Percentiles rank a stretch among this genome's conserved stretches.
Conservation (phyloP, 2,797 vertebrate genomes). For the Gastrophryne carolinensis region DNA sequence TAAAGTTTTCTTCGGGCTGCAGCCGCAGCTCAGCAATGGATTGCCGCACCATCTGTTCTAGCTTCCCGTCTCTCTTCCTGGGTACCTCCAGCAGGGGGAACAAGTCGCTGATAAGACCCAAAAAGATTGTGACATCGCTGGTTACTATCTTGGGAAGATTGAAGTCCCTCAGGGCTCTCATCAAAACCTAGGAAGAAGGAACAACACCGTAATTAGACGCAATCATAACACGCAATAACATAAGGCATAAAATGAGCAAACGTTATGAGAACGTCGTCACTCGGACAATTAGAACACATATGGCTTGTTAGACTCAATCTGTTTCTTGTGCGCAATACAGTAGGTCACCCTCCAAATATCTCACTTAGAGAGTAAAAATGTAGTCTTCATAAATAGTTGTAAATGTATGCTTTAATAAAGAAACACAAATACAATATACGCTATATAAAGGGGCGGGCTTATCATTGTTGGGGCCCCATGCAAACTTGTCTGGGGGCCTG, state of each 20-base stretch:
- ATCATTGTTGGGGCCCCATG: too few relatives aligned
- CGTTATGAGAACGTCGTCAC: slow-evolving; percentile 90
- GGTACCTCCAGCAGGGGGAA: slow-evolving; percentile 79
- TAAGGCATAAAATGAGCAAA: slow-evolving; percentile 95
- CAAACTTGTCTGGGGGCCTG: too few relatives aligned
- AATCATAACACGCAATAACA: slow-evolving; percentile 93
- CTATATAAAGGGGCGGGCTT: too few relatives aligned
- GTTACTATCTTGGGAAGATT: slow-evolving; percentile 81
- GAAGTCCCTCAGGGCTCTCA: slow-evolving; percentile 82
- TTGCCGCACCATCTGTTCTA: slow-evolving; percentile 79
- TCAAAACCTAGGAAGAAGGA: slow-evolving; percentile 74
- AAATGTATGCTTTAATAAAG: too few relatives aligned
- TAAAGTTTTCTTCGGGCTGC: slow-evolving; percentile 87
- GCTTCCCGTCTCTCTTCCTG: slow-evolving; percentile 70
- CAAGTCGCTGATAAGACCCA: slow-evolving; percentile 77
- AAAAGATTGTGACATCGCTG: slow-evolving; percentile 77
- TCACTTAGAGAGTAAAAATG: slow-evolving; percentile 67
- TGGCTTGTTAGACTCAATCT: slow-evolving; percentile 99
- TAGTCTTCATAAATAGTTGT: slow-evolving; percentile 58
- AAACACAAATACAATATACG: too few relatives aligned
- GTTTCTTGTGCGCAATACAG: slow-evolving; percentile 70
- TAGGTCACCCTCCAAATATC: slow-evolving; percentile 61
- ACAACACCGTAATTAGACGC: slow-evolving; percentile 69
- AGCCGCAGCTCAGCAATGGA: slow-evolving; percentile 74
- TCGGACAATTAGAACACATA: slow-evolving; percentile 94